Conservation (phyloP, 23 tunicate species). For the Botrylloides violaceus region DNA sequence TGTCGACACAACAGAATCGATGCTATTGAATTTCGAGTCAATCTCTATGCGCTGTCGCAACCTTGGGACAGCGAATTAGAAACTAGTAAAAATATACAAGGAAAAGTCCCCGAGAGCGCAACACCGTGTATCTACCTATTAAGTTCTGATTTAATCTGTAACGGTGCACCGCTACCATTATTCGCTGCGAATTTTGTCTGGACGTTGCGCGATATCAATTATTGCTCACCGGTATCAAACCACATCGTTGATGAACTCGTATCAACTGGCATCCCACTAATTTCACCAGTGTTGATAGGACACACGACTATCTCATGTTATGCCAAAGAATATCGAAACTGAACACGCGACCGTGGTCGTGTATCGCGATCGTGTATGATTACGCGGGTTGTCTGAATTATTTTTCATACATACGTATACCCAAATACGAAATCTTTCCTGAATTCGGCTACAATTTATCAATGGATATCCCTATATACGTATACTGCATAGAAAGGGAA, state of each 20-base stretch:
- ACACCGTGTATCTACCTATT: not conserved
- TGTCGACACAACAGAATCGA: not conserved
- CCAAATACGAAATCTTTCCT: no score
- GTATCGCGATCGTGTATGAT: no score
- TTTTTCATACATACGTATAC: no score
- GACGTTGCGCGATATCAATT: not conserved
- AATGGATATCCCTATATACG: no score
- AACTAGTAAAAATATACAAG: not conserved
- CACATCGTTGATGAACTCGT: not conserved
- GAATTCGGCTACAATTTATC: no score
- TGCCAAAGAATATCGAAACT: no score
- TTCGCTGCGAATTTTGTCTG: not conserved
- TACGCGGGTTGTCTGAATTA: no score
- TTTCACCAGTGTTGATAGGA: no score
- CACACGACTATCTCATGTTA: no score
- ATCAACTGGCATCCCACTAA: not conserved
- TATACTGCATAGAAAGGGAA: no score
- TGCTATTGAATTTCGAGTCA: not conserved
- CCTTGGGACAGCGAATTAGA: not conserved
- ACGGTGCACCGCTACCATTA: not conserved
- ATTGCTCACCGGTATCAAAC: constrained; percentile 3
- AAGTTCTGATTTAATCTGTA: not conserved
- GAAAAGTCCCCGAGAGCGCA: not conserved
- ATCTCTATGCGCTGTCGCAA: not conserved
- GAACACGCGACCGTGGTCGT: no score